Evolutionary conservation across 2,113 vertebrate species (phyloP).

Genomic region (Bubalus kerabau): DNA sequence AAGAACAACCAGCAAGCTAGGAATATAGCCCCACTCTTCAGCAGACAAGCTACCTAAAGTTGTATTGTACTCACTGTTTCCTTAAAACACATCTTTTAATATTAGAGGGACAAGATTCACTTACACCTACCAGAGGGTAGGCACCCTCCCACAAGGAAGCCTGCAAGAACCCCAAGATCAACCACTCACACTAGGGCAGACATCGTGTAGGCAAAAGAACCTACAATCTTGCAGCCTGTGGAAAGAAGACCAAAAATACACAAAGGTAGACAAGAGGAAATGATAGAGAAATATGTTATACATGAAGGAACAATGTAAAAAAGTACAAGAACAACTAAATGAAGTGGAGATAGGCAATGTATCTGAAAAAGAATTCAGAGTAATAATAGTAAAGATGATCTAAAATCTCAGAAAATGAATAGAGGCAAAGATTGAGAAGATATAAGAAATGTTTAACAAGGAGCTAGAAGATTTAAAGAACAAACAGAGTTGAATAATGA

Average conservation of each 20-base stretch:
- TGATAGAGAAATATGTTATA: neutral
- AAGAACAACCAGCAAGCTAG: neutral
- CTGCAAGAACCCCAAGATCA: neutral
- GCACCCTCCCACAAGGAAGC: neutral
- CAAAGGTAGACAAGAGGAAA: neutral
- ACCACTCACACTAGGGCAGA: neutral
- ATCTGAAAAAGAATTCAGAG: neutral
- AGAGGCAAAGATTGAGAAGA: neutral
- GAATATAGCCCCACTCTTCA: neutral
- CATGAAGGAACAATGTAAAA: neutral
- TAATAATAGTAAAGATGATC: neutral
- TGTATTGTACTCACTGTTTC: neutral
- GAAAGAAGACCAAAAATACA: neutral
- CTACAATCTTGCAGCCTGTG: neutral
- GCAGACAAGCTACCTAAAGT: neutral
- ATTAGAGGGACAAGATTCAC: neutral
- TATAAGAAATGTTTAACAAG: neutral
- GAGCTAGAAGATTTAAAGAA: neutral
- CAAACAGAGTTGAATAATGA: neutral
- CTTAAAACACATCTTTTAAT: neutral
- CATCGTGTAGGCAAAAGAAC: neutral
- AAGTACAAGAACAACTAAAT: neutral
- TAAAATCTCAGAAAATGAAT: neutral
- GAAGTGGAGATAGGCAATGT: neutral
- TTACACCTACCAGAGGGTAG: neutral